Evolutionary conservation across 2,797 vertebrate genomes (phyloP), one percentile per base, ranked within the genome.

Genomic region (Myripristis jacobus): DNA sequence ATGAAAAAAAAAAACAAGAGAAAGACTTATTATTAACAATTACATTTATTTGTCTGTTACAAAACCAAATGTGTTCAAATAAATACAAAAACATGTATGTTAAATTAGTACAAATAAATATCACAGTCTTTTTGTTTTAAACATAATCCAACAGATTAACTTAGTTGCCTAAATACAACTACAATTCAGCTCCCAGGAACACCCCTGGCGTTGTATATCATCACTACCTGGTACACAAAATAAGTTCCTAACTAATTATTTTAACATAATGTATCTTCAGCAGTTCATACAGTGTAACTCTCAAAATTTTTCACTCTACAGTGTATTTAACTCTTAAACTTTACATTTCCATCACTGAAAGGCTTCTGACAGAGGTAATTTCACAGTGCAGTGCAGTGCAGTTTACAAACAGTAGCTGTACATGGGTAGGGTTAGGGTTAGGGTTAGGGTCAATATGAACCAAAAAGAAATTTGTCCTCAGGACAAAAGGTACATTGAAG

Each of bases 391-490:
- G n/a, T n/a, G n/a, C 12, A 52, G 18, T 9, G 10, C 41, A 44
- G 13, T 44, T 16, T 24, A 15, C 13, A 6, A 52, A 22, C 13
- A 18, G 1, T 8, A 27, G 47, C 16, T 44, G 24, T 4, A 44
- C 19, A 38, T 21, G 2, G 19, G 46, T 56, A 36, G 12, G 70
- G 82, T 62, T 46, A n/a, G n/a, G n/a, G n/a, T n/a, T n/a, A n/a
- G n/a, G n/a, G n/a, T n/a, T n/a, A n/a, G n/a, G n/a, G n/a, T n/a
- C 82, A 89, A 81, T 75, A 81, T 82, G 75, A 60, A 79, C 66
- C 34, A 54, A 2, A 2, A 24, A 62, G 1, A 64, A 62, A 66
- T 21, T 83, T 92, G 85, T 91, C 91, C 90, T 1, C 38, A 44
- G 88, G 90, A 92, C 91, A 92, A 89, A 88, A 52, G 9, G 4